These are phyloP conservation scores for Pachyuromys duprasi DNA, from an alignment of 2,797 vertebrate genomes.

Conservation along the genomic window DNA sequence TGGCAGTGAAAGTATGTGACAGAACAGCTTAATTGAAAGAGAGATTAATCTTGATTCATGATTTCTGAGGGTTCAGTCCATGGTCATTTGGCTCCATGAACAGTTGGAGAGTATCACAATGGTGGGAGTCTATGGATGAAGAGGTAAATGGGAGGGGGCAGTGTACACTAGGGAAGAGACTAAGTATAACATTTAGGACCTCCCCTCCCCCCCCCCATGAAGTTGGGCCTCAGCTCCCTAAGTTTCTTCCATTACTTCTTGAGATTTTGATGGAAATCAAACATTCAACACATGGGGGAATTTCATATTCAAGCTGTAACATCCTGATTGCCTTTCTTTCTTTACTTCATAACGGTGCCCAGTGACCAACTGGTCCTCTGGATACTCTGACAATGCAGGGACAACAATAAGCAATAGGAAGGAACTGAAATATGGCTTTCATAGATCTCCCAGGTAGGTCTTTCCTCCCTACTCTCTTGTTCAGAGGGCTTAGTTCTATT, in stretches of 20 bases:
- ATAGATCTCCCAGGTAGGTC: background rate
- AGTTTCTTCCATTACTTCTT: background rate
- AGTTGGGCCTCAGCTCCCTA: background rate
- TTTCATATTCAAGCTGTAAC: background rate
- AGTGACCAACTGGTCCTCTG: background rate
- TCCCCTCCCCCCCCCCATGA: background rate
- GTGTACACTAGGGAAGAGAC: background rate
- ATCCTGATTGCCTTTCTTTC: conserved; percentile 1
- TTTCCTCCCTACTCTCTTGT: background rate
- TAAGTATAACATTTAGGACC: no score
- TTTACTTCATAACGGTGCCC: background rate
- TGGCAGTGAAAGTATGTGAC: background rate
- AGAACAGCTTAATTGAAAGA: background rate
- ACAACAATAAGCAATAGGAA: background rate
- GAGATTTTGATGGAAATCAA: background rate
- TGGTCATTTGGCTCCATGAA: background rate
- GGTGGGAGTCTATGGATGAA: background rate
- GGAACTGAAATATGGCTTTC: background rate
- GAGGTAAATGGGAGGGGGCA: background rate
- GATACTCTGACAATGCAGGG: background rate
- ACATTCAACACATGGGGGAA: background rate
- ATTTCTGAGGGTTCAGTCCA: background rate
- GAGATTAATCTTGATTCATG: background rate
- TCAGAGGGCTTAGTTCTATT: background rate
- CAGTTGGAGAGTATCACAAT: background rate